These are phyloP conservation scores for Melitaea cinxia DNA, from an alignment of 1,140 invertebrate genomes.

Conservation along the genomic window DNA sequence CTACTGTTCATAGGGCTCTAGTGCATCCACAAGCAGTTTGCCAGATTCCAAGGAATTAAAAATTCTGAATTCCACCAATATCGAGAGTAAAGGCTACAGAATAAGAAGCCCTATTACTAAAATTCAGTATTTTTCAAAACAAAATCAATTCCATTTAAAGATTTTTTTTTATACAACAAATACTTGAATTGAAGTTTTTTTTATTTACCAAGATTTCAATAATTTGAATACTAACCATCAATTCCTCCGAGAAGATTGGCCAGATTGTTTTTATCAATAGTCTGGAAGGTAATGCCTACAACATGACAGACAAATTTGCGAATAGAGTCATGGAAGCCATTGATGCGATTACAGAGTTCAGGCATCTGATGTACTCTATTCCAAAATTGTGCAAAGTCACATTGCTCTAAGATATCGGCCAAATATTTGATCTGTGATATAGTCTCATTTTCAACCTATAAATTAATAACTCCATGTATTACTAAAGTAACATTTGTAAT, in stretches of 20 bases:
- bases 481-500: slow-evolving; percentile 22
- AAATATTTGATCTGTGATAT: slow-evolving; percentile 94
- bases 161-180: too few species aligned
- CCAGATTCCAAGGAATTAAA: too few species aligned
- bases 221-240: slow-evolving; percentile 83
- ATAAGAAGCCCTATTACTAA: too few species aligned
- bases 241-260: slow-evolving; percentile 93
- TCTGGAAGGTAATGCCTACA: slow-evolving; percentile 97
- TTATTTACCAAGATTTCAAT: neutral
- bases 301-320: slow-evolving; percentile 99
- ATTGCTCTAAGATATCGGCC: slow-evolving; percentile 95
- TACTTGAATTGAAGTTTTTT: too few species aligned
- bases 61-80: too few species aligned
- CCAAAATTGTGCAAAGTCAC: slow-evolving; percentile 97
- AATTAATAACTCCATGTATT: slow-evolving; percentile 31
- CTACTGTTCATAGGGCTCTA: too few species aligned
- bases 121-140: too few species aligned
- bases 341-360: slow-evolving; percentile 88
- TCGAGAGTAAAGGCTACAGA: too few species aligned
- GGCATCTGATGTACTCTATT: slow-evolving; percentile 87
- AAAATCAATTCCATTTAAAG: too few species aligned
- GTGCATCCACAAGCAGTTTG: too few species aligned
- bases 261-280: slow-evolving; percentile 92
- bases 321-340: slow-evolving; percentile 97
- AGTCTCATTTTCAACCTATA: slow-evolving; percentile 90